Conservation (phyloP, 2,113 vertebrate species). For the Xenopus laevis region DNA sequence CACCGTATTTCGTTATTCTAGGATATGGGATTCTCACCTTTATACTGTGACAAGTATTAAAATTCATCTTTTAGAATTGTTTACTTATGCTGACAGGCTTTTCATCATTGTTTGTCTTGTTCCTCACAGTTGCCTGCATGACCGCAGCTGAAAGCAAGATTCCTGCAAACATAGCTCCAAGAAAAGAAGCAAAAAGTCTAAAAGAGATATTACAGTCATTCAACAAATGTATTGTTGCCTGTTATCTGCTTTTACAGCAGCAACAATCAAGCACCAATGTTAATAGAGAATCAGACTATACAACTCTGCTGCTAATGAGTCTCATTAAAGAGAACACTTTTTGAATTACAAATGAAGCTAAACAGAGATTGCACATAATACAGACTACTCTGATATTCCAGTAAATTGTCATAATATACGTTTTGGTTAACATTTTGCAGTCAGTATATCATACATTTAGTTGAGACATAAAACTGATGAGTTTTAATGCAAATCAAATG, state of each 20-base stretch:
- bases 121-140: not conserved
- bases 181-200: not conserved
- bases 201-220: constrained; percentile 2
- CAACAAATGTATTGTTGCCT: not conserved
- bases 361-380: not conserved
- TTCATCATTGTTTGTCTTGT: constrained; percentile 1
- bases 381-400: not conserved
- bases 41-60: not conserved
- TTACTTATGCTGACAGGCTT: not conserved
- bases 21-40: not conserved
- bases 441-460: not conserved
- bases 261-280: not conserved
- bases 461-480: not conserved
- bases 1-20: too few species aligned
- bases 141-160: not conserved
- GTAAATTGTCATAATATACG: too few species aligned
- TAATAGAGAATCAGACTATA: not conserved
- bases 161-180: not conserved
- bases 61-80: not conserved
- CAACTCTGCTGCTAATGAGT: not conserved
- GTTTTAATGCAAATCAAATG: not conserved
- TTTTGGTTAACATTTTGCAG: not conserved
- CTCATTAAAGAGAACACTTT: not conserved
- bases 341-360: not conserved
- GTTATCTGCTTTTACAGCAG: not conserved